Evolutionary conservation across 2,797 vertebrate species (phyloP).

Genomic region (Philypnodon macrostomus): DNA sequence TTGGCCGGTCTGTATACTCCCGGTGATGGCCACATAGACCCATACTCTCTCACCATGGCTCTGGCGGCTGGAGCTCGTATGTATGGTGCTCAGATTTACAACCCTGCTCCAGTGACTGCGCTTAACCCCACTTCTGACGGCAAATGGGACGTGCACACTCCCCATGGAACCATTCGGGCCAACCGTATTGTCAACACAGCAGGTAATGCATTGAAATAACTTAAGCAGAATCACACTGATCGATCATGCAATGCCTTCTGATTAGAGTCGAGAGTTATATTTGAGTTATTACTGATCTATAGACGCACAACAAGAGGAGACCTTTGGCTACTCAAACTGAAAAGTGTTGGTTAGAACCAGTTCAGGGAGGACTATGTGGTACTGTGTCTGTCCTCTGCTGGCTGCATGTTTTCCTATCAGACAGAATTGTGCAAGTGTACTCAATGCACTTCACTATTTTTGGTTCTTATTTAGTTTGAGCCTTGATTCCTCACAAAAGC

Average conservation of each 20-base stretch:
- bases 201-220: conserved; percentile 73
- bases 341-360: conserved; percentile 34
- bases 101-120: conserved; percentile 82
- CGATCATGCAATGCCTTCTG: not conserved
- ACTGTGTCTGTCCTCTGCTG: too few relatives aligned
- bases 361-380: too few relatives aligned
- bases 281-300: conserved; percentile 24
- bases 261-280: not conserved
- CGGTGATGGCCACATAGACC: conserved; percentile 96
- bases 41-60: conserved; percentile 97
- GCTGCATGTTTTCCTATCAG: too few relatives aligned
- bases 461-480: too few relatives aligned
- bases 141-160: conserved; percentile 90
- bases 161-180: conserved; percentile 84
- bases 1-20: conserved; percentile 93
- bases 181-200: conserved; percentile 89
- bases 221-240: too few relatives aligned
- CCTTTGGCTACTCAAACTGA: conserved; percentile 47
- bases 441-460: too few relatives aligned
- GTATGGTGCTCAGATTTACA: conserved; percentile 90
- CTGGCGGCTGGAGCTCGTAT: conserved; percentile 92
- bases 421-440: too few relatives aligned
- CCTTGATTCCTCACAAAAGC: too few relatives aligned
- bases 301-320: conserved; percentile 14
- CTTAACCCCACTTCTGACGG: conserved; percentile 81